phyloP scores from a whole-genome alignment of 2,888 invertebrate genomes.

The Agrilus mali region DNA sequence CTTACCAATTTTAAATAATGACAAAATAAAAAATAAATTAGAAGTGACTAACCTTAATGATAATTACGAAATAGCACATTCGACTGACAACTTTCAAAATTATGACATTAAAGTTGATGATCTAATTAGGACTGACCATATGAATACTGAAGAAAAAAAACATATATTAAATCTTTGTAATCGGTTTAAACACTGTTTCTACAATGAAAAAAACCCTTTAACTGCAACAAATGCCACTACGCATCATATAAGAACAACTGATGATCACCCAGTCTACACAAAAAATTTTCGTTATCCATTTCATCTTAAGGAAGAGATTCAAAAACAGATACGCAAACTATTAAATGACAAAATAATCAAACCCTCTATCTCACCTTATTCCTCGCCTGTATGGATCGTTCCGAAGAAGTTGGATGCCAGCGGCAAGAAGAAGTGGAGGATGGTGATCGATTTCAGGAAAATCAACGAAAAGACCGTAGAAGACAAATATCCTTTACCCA shows the following conservation, averaged over 20 bases:
- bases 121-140: constrained; percentile 2
- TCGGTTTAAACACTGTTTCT: constrained; percentile 6
- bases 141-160: constrained; percentile 6
- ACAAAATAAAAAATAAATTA: no score
- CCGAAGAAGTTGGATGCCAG: constrained; percentile 11
- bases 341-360: constrained; percentile 12
- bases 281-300: no score
- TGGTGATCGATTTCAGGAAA: constrained; percentile 13
- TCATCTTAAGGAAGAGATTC: constrained; percentile 8
- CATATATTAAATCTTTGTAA: constrained; percentile 3
- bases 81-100: no score
- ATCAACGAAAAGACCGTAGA: constrained; percentile 11
- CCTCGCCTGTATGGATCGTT: constrained; percentile 11
- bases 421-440: constrained; percentile 11
- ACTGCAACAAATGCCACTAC: constrained; percentile 8
- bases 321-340: constrained; percentile 9
- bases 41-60: no score
- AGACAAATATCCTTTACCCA: constrained; percentile 12
- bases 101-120: no score
- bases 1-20: no score
- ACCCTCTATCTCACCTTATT: constrained; percentile 13
- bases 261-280: no score
- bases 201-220: constrained; percentile 5
- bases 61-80: no score
- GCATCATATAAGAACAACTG: constrained; percentile 9